Base-by-base conservation (phyloP, 1,140 invertebrate species). In the Drosophila tropicalis region DNA sequence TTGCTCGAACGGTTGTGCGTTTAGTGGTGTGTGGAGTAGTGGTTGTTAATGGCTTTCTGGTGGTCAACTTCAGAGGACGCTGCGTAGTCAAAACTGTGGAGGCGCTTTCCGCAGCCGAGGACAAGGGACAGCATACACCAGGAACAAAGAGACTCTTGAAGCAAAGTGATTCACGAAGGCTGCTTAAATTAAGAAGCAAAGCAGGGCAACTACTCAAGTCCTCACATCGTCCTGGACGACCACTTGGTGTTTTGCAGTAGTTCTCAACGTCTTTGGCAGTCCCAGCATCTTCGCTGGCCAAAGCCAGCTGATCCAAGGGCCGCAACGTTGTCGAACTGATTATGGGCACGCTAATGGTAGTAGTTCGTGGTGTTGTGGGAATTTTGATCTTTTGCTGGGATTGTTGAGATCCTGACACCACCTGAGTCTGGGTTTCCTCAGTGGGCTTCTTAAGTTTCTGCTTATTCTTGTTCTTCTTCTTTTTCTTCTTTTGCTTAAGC, bases 111-210 rank as follows among this genome's bases (percentile, higher is more conserved):
- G 76, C 12, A 2, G n/a, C 25, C 0, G 79, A 51, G 5, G 92
- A 57, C 19, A 94, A 74, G 0, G 97, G 97, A 92, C 97, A 98
- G 87, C 97, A 98, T 2, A 98, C 97, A 15, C 97, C 97, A 2
- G 97, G 97, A 2, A 97, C 96, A 81, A 98, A 97, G 1, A 98
- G 93, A 72, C 96, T 96, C 92, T 98, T 98, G 85, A 98, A 98
- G 89, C 97, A 98, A 6, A 98, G 93, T 0, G 97, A 98, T 83
- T 97, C 96, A 40, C 97, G 93, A 0, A 98, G 92, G 86, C 95
- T 96, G 7, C 95, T 94, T 10, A 98, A 93, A 90, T 98, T 97
- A 6, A 98, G 92, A 1, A 98, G 92, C 10, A 98, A 91, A 75
- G 97, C 96, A 0, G 97, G 97, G 92, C 97, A 98, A 71, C 96